Percentiles rank a stretch among this genome's conserved stretches.
Evolutionary conservation across 1,140 invertebrate genomes (phyloP).

Genomic region (Orchesella cincta): DNA sequence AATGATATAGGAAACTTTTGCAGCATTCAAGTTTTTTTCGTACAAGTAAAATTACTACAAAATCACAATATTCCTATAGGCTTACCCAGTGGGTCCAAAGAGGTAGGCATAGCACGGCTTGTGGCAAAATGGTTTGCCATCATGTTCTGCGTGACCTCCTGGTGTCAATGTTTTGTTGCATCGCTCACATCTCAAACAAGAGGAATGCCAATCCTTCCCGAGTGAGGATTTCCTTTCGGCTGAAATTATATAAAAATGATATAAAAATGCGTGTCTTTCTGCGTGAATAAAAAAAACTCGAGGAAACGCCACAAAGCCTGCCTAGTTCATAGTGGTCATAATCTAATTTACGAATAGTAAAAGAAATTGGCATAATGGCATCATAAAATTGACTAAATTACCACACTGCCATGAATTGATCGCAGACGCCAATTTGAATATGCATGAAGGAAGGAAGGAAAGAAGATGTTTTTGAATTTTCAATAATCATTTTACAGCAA

Average conservation of each 20-base stretch:
- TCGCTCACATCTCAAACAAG: constrained; percentile 73
- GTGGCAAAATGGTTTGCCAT: constrained; percentile 77
- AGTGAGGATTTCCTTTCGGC: constrained; percentile 76
- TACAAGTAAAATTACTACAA: too few species aligned
- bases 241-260: constrained; percentile 58
- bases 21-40: too few species aligned
- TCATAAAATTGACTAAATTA: too few species aligned
- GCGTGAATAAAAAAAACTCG: neutral
- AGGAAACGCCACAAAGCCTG: neutral
- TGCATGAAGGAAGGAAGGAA: neutral
- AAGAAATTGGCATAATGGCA: neutral
- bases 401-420: too few species aligned
- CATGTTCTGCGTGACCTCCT: constrained; percentile 71
- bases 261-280: neutral
- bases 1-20: too few species aligned
- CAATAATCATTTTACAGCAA: neutral
- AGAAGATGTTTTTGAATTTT: neutral
- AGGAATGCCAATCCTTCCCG: constrained; percentile 77
- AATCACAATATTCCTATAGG: too few species aligned
- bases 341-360: neutral
- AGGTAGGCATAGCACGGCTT: constrained; percentile 73
- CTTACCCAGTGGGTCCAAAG: constrained; percentile 70
- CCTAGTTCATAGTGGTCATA: neutral
- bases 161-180: constrained; percentile 75
- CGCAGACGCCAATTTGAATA: neutral